Evolutionary conservation across 2,113 vertebrate species (phyloP).

Genomic region (Tetrao urogallus): DNA sequence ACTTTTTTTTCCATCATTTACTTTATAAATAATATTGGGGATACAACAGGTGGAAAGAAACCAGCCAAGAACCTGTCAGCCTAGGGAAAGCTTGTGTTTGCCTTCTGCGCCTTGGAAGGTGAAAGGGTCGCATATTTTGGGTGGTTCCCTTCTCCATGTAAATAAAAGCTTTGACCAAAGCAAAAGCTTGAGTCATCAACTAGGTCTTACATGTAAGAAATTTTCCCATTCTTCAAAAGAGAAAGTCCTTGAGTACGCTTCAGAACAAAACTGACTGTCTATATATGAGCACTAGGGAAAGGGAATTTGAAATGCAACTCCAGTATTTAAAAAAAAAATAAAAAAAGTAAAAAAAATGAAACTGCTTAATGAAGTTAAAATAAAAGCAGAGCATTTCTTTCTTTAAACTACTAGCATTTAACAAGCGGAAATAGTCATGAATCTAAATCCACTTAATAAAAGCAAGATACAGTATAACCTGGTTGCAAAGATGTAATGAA

Average conservation of each 20-base stretch:
- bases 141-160: slow-evolving; percentile 57
- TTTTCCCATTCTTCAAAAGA: slow-evolving; percentile 65
- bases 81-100: slow-evolving; percentile 44
- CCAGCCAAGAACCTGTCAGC: slow-evolving; percentile 71
- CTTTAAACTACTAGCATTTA: neutral
- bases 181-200: slow-evolving; percentile 26
- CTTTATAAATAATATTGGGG: slow-evolving; percentile 28
- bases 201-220: slow-evolving; percentile 3
- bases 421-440: neutral
- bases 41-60: slow-evolving; percentile 62
- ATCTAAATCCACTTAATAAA: neutral
- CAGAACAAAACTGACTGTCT: slow-evolving; percentile 7
- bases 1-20: neutral
- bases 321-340: neutral
- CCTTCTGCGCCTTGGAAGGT: neutral
- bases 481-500: neutral
- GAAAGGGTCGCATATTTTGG: slow-evolving; percentile 64
- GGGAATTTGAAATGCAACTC: neutral
- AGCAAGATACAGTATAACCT: neutral
- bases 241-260: neutral
- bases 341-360: neutral
- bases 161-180: slow-evolving; percentile 61
- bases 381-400: neutral
- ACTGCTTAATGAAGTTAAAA: neutral
- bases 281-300: neutral